phyloP scores from a whole-genome alignment of 2,797 vertebrate genomes.

The Melanotaenia trifasciata region DNA sequence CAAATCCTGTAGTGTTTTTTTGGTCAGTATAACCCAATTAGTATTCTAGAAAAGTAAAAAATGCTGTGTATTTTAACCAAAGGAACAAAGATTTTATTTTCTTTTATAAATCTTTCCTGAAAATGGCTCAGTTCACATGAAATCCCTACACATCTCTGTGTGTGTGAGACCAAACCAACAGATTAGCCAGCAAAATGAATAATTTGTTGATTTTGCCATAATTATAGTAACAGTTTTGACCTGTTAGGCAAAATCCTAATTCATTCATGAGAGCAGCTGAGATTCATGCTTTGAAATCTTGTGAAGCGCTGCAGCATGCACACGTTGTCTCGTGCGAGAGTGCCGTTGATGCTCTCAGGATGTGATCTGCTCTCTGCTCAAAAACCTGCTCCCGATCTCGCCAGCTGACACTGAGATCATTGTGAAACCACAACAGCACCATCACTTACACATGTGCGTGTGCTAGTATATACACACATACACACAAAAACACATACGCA shows the following conservation, averaged over 20 bases:
- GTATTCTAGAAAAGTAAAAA: neutral
- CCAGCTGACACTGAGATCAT: constrained; percentile 63
- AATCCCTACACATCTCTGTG: neutral
- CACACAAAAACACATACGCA: constrained; percentile 1
- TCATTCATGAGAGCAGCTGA: constrained; percentile 42
- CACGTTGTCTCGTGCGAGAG: constrained; percentile 14
- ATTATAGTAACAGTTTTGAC: constrained; percentile 10
- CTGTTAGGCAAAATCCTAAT: constrained; percentile 32
- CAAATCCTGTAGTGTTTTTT: neutral
- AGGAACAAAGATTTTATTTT: neutral
- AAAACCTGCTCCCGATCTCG: constrained; percentile 65
- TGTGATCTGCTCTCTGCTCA: constrained; percentile 39
- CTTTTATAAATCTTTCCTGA: neutral
- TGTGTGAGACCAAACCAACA: constrained; percentile 7
- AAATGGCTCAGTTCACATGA: neutral
- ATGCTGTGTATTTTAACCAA: neutral
- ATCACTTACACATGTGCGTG: constrained; percentile 15
- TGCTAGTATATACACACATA: constrained; percentile 8
- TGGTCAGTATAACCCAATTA: neutral
- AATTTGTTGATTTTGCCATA: constrained; percentile 24
- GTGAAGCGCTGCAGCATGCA: neutral
- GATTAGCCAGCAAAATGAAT: constrained; percentile 29
- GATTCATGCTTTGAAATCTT: constrained; percentile 27
- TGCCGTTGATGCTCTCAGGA: constrained; percentile 55
- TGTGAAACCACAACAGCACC: constrained; percentile 58